Conservation (phyloP, 2,113 vertebrate genomes). For the Paralichthys olivaceus region DNA sequence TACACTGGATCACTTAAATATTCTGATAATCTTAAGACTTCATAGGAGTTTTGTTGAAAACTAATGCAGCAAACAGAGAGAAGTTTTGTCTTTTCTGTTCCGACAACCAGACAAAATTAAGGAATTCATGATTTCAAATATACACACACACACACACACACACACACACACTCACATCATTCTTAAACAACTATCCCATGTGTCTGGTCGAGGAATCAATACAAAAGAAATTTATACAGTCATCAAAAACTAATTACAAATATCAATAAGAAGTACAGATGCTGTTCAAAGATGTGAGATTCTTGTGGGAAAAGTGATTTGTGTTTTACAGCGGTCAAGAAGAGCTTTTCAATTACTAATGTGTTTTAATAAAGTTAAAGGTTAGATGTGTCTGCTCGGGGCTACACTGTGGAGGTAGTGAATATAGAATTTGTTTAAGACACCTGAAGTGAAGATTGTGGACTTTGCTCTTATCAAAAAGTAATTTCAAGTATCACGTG, state of each 20-base stretch:
- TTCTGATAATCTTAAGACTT: conserved; percentile 42
- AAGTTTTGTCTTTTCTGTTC: conserved; percentile 34
- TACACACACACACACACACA: neutral
- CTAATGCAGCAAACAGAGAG: conserved; percentile 34
- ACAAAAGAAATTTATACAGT: conserved; percentile 25
- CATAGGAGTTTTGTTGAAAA: conserved; percentile 40
- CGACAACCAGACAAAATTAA: conserved; percentile 3
- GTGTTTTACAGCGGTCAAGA: conserved; percentile 12
- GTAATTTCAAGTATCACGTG: conserved; percentile 67
- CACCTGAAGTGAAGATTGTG: conserved; percentile 52
- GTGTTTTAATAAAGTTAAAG: conserved; percentile 26
- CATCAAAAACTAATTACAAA: conserved; percentile 15
- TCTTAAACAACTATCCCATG: neutral
- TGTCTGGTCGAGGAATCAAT: conserved; percentile 11
- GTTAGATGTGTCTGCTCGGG: conserved; percentile 8
- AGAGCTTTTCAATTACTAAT: neutral
- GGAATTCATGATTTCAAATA: conserved; percentile 8
- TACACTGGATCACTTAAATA: conserved; percentile 3
- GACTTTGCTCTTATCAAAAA: conserved; percentile 25
- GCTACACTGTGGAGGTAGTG: conserved; percentile 49
- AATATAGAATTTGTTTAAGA: conserved; percentile 44
- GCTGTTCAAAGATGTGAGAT: neutral
- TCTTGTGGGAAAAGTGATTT: neutral
- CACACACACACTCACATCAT: conserved; percentile 4
- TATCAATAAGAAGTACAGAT: conserved; percentile 17